Evolutionary conservation across 2,113 vertebrate species (phyloP), one percentile per base, ranked within the genome.

Genomic region (Cebus imitator): DNA sequence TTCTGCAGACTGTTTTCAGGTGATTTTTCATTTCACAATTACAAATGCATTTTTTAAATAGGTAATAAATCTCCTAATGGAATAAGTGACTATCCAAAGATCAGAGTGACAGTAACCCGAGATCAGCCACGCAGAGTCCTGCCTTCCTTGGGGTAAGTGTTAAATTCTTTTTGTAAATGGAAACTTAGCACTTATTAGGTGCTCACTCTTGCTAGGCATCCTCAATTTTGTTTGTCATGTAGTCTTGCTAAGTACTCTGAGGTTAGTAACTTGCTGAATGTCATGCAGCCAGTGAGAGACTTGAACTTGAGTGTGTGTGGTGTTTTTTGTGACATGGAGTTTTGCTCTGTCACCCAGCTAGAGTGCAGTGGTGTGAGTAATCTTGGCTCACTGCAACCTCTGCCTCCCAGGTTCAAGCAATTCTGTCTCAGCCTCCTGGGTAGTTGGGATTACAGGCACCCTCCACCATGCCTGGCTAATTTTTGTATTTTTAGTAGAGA

Each of bases 61-160:
- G 98, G 95, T 50, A 98, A 97, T 94, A 43, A 97, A 95, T 97
- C 97, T 96, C 97, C 98, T 95, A 98, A 96, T 98, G 98, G 94
- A 94, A 91, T 96, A 90, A 94, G 0, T 81, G 88, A 91, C 6
- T 98, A 93, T 96, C 95, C 98, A 89, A 90, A 85, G 79, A 98
- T 98, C 96, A 97, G 98, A 98, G 98, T 98, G 97, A 96, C 95
- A 90, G 97, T 98, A 58, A 82, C 68, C 32, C 96, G 97, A 68
- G 87, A 97, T 10, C 40, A 57, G 68, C 96, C 94, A 86, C 84
- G 52, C 6, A 95, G 78, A 97, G 90, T 96, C 84, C 10, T 97
- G 90, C 96, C 97, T 72, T 86, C 18, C 32, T 97, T 98, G 72
- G 94, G 96, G 97, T 98, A 94, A 96, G 97, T 95, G 40, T 94